Evolutionary conservation across 2,797 vertebrate species (phyloP), one percentile per base, ranked within the genome.

Genomic region (Lycodopsis pacificus): DNA sequence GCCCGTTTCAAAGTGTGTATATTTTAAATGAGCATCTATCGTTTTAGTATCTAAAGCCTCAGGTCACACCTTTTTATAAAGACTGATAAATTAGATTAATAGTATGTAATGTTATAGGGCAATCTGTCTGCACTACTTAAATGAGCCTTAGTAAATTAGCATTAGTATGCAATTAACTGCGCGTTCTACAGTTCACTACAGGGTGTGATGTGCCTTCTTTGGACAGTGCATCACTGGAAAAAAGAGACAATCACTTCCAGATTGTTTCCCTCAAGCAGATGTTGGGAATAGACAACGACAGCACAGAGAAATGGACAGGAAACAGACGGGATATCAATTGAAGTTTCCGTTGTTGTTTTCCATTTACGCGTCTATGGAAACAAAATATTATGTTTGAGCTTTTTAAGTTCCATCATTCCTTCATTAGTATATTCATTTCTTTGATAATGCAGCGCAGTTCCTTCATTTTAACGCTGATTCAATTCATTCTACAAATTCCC

Each of bases 241-340:
- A 89, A 32, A 86, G 65, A 89, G 84, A 89, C 74, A 85, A 91
- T 91, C 79, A 69, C 84, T 94, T 94, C 82, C 92, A 92, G 86
- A 93, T 87, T 84, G 77, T 87, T 88, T 92, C 76, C 30, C 83
- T 77, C 25, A 65, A 68, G 73, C 90, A 91, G 80, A 91, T 92
- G 88, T 90, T 87, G 53, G 70, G 73, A 79, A 86, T 57, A 57
- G 71, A 79, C 82, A 79, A 69, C 38, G 62, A 73, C 83, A 77
- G 63, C 56, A 42, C 58, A 70, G 58, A 81, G 66, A 56, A 70
- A 66, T 66, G 82, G 77, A 74, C 86, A 86, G 73, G 91, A 92
- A 90, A 83, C 86, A 85, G 83, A 84, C 57, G 68, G 77, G 51
- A 71, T 65, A 78, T 87, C 81, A 27, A 59, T 84, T 79, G 7